These are phyloP conservation scores for Aldrovandia affinis DNA, from an alignment of 2,797 vertebrate species.

Conservation along the genomic window DNA sequence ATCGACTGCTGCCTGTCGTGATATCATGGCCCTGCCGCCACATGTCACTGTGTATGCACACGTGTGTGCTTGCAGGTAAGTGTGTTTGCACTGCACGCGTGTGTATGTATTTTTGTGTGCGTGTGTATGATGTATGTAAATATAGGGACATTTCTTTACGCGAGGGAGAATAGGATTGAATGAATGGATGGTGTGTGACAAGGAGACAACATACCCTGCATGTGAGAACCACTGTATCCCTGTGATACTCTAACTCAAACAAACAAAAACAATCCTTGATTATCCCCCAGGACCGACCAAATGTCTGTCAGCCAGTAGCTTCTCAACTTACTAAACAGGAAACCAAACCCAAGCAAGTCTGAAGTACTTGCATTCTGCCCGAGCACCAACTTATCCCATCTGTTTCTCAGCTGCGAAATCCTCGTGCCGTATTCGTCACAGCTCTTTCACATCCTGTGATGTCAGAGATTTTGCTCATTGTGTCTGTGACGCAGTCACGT, in stretches of 20 bases:
- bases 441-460: background rate
- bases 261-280: constrained; percentile 59
- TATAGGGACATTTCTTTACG: constrained; percentile 39
- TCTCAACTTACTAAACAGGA: constrained; percentile 53
- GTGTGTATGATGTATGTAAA: constrained; percentile 40
- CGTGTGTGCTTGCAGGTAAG: too few relatives aligned
- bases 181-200: constrained; percentile 46
- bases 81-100: background rate
- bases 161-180: constrained; percentile 37
- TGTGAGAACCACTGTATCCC: constrained; percentile 46
- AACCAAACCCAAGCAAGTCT: constrained; percentile 45
- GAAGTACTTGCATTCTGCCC: background rate
- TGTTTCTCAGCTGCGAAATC: background rate
- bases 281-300: constrained; percentile 61
- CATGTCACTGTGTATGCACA: constrained; percentile 28
- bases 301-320: constrained; percentile 65
- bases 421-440: background rate
- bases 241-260: constrained; percentile 54
- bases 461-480: background rate
- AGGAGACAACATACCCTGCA: constrained; percentile 53
- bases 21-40: background rate
- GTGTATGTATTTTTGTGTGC: constrained; percentile 45
- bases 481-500: background rate
- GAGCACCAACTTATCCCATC: background rate
- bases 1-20: background rate